Conservation (phyloP, 2,113 vertebrate genomes). For the Euleptes europaea region DNA sequence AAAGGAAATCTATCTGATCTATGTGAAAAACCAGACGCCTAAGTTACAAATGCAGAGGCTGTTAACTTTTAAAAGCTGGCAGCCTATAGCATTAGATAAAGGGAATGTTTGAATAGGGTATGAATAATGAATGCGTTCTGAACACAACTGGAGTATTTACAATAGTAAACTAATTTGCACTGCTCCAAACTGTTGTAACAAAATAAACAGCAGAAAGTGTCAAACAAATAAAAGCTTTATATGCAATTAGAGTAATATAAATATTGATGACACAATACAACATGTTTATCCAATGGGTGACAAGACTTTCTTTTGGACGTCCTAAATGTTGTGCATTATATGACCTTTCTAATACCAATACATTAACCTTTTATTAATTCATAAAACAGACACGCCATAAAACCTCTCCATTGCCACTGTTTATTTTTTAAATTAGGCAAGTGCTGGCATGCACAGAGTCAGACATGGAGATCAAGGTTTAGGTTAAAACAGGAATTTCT, state of each 20-base stretch:
- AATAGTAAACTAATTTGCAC: constrained; percentile 21
- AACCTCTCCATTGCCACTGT: neutral
- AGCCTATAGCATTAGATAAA: constrained; percentile 11
- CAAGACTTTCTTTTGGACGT: neutral
- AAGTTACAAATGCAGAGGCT: neutral
- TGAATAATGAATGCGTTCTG: constrained; percentile 21
- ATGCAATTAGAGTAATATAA: constrained; percentile 11
- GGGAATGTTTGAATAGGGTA: neutral
- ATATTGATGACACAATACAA: neutral
- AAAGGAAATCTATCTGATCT: neutral
- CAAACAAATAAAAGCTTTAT: neutral
- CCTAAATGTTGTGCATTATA: neutral
- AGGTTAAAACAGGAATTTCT: too few species aligned
- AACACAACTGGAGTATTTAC: constrained; percentile 5
- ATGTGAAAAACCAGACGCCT: neutral
- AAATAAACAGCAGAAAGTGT: constrained; percentile 8
- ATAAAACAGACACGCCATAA: neutral
- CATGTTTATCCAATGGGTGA: neutral
- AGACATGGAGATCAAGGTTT: too few species aligned
- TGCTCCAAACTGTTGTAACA: constrained; percentile 13
- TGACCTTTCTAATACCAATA: neutral
- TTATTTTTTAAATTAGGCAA: neutral
- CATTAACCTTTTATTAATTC: neutral
- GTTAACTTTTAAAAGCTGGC: constrained; percentile 2
- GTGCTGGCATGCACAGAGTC: neutral